These are phyloP conservation scores for Trachythela sp. DNA, from an alignment of 64 coral and sea anemone species.

Conservation along the genomic window DNA sequence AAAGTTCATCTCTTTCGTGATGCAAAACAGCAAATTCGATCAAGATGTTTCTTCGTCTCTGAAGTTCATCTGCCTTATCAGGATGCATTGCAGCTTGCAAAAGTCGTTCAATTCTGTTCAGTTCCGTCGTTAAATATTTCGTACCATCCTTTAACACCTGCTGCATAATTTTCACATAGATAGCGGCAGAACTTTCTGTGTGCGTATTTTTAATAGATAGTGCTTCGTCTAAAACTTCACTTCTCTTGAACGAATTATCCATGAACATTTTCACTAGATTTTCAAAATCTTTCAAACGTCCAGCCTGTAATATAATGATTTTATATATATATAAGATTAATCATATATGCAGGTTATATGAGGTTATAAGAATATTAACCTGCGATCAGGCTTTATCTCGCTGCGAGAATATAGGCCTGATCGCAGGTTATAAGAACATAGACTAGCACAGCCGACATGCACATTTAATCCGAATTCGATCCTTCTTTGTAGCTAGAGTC, in stretches of 20 bases:
- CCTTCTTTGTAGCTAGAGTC: no score
- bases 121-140: slow-evolving; percentile 48
- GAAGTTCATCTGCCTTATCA: slow-evolving; percentile 79
- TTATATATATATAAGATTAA: no score
- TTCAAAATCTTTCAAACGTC: slow-evolving; percentile 75
- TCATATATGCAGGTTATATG: no score
- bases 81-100: slow-evolving; percentile 69
- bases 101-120: slow-evolving; percentile 82
- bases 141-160: slow-evolving; percentile 59
- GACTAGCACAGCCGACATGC: no score
- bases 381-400: no score
- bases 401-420: no score
- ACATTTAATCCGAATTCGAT: no score
- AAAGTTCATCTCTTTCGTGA: slow-evolving; percentile 92
- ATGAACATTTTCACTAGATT: slow-evolving; percentile 67
- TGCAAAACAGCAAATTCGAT: slow-evolving; percentile 73
- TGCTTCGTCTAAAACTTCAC: slow-evolving; percentile 53
- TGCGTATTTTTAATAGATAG: neutral
- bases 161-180: slow-evolving; percentile 71
- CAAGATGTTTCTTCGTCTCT: slow-evolving; percentile 85
- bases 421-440: no score
- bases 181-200: slow-evolving; percentile 53
- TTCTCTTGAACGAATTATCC: slow-evolving; percentile 59
- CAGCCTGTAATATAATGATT: slow-evolving; percentile 54
- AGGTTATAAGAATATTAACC: no score